phyloP scores from a whole-genome alignment of 2,113 vertebrate species.

The Tricholaema leucomelas region DNA sequence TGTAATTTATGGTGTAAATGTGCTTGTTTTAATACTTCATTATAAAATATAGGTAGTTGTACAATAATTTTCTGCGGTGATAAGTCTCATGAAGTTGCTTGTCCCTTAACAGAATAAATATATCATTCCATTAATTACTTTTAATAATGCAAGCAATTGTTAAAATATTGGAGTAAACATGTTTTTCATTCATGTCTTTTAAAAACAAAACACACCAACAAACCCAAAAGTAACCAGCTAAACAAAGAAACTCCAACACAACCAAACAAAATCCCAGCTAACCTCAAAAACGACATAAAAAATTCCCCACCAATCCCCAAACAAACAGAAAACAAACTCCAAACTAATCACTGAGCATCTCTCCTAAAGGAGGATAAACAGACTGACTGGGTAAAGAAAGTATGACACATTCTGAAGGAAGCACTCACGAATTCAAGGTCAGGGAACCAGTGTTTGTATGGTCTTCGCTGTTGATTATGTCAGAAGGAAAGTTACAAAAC shows the following conservation, averaged over 20 bases:
- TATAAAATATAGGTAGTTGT: neutral
- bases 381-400: neutral
- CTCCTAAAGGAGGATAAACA: neutral
- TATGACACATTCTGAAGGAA: neutral
- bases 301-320: too few species aligned
- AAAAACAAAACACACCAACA: neutral
- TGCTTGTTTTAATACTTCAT: neutral
- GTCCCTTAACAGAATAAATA: neutral
- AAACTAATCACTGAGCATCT: neutral
- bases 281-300: too few species aligned
- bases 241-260: too few species aligned
- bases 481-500: neutral
- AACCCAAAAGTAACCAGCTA: too few species aligned
- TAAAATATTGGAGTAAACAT: neutral
- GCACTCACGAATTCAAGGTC: neutral
- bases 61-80: neutral
- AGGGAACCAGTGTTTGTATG: neutral
- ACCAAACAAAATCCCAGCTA: too few species aligned
- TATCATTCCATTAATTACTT: neutral
- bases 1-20: neutral
- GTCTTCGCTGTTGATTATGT: neutral
- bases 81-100: neutral
- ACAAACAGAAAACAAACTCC: too few species aligned
- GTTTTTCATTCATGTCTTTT: neutral
- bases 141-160: neutral